A percentile compares a stretch with the other conserved stretches of the same genome.
phyloP scores from a whole-genome alignment of 2,888 invertebrate species.

The Heliconius ismenius region DNA sequence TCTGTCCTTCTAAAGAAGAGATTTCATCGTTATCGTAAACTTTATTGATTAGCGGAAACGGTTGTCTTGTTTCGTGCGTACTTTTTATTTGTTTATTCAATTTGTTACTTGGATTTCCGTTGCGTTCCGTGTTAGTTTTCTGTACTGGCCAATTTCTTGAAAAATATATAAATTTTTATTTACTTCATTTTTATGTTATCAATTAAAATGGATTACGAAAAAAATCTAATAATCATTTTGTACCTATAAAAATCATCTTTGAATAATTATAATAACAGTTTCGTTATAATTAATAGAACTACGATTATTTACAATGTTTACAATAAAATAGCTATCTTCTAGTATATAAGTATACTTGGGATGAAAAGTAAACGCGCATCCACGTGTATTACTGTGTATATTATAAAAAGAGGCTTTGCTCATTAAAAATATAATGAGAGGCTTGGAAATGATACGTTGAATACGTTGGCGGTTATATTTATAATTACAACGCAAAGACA shows the following conservation, averaged over 20 bases:
- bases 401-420: slow-evolving; percentile 12
- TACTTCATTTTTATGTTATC: no score
- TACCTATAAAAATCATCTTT: no score
- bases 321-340: slow-evolving; percentile 4
- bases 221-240: no score
- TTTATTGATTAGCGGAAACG: background rate
- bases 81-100: background rate
- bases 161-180: no score
- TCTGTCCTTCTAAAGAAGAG: background rate
- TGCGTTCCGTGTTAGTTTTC: no score
- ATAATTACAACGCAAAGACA: background rate
- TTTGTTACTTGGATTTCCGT: background rate
- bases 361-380: slow-evolving; percentile 16
- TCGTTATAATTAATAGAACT: background rate
- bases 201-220: no score
- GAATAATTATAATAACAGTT: background rate
- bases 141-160: no score
- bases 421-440: slow-evolving; percentile 22
- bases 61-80: background rate
- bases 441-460: slow-evolving; percentile 15
- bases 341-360: slow-evolving; percentile 1
- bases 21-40: background rate
- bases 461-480: slow-evolving; percentile 14
- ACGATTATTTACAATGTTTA: background rate
- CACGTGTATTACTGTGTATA: slow-evolving; percentile 11